Conservation (phyloP, 2,888 invertebrate genomes). For the Magallana nippona region DNA sequence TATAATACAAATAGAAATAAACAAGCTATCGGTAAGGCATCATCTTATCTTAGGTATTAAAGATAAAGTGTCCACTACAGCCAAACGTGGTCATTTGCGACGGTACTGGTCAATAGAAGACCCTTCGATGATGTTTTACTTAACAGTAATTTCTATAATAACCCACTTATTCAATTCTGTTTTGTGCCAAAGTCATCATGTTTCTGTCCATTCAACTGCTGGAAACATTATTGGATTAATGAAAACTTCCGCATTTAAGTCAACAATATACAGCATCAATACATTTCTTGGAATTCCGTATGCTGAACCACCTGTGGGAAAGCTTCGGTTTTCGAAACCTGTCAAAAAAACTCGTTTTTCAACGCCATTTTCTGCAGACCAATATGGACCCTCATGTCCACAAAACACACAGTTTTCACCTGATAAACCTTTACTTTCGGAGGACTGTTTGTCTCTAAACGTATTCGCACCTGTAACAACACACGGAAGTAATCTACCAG, state of each 20-base stretch:
- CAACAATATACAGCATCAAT: constrained; percentile 43
- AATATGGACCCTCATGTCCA: constrained; percentile 58
- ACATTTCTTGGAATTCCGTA: constrained; percentile 64
- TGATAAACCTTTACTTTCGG: constrained; percentile 53
- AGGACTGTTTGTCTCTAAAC: constrained; percentile 67
- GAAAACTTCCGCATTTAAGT: constrained; percentile 43
- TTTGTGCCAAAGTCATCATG: neutral
- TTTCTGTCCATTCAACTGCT: constrained; percentile 19
- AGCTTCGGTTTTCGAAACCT: constrained; percentile 56
- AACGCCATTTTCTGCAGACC: constrained; percentile 51
- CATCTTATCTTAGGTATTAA: no score
- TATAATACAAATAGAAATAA: no score
- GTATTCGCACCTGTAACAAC: constrained; percentile 56
- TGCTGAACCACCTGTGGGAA: constrained; percentile 62
- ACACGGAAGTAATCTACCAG: constrained; percentile 18
- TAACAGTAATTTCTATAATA: neutral
- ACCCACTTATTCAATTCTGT: neutral
- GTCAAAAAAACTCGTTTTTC: constrained; percentile 46
- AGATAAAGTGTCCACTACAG: no score
- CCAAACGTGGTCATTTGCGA: no score
- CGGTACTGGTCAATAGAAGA: no score
- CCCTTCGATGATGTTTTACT: neutral
- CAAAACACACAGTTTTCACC: constrained; percentile 57
- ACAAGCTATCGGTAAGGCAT: no score
- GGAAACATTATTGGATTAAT: constrained; percentile 50